Evolutionary conservation across 2,113 vertebrate species (phyloP), one percentile per base, ranked within the genome.

Genomic region (Nycticryphes semicollaris): DNA sequence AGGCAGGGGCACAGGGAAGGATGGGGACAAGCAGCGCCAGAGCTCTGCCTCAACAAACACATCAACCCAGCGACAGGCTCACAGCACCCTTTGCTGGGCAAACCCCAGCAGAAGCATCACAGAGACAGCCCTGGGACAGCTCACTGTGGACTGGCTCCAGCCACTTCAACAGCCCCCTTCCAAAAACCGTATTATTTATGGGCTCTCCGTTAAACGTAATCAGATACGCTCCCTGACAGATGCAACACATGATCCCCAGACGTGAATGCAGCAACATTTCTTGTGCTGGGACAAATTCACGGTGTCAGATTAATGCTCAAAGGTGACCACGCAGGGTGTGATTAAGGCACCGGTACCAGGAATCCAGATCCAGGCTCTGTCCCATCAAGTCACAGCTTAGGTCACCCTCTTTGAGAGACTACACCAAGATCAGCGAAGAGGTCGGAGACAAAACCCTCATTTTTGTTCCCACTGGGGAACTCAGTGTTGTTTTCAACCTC

Each of bases 21-120:
- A 67, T 0, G 8, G 1, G 2, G 76, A 51, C 6, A 28, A 33
- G 59, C 48, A 54, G 57, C 0, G 2, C 43, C 3, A 16, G 53
- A 30, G 53, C 53, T 54, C 53, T 30, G 53, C 53, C 53, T 30
- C 59, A 72, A 9, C 19, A 67, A 79, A 91, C 3, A 3, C 27
- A 39, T 66, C 51, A 30, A 53, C 22, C 35, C 23, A 48, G 13
- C 51, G 33, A 21, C 3, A 1, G 3, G 17, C 23, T 7, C 2
- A 17, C 24, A 10, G 6, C 2, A 27, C 37, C 33, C 4, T 50
- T 50, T 50, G 50, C 50, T 4, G 39, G 66, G 59, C n/a, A 48
- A 35, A 66, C 27, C 16, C 19, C 10, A 56, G 25, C 8, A n/a
- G 56, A 51, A 87, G 22, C 90, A 78, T 30, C 33, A 20, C 16